Evolutionary conservation across 2,797 vertebrate species (phyloP).

Genomic region (Sorex maritimensis): DNA sequence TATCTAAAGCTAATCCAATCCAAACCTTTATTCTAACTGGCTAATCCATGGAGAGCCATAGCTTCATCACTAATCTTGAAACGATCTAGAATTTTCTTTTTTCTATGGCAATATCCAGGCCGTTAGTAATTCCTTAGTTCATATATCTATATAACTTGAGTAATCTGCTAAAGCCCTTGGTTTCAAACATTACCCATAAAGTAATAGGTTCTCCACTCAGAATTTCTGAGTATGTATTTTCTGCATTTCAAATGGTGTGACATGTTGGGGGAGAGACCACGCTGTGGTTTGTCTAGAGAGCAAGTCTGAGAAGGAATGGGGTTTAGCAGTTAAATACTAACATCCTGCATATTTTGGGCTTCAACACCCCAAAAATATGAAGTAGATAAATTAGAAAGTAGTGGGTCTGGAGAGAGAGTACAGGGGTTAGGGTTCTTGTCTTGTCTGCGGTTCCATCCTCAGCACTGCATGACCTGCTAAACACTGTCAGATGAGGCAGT

Average conservation of each 20-base stretch:
- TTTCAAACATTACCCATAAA: conserved; percentile 23
- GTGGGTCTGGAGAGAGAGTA: not conserved
- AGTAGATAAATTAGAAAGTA: not conserved
- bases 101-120: not conserved
- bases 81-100: conserved; percentile 34
- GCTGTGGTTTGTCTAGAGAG: not conserved
- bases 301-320: not conserved
- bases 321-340: not conserved
- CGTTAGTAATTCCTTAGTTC: not conserved
- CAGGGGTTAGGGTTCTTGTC: not conserved
- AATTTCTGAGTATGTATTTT: not conserved
- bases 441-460: not conserved
- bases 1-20: conserved; percentile 50
- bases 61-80: not conserved
- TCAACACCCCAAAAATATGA: not conserved
- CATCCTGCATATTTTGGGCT: not conserved
- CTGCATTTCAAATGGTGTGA: conserved; percentile 17
- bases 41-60: not conserved
- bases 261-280: not conserved
- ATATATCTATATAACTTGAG: not conserved
- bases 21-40: conserved; percentile 28
- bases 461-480: too few relatives aligned
- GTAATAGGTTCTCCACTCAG: conserved; percentile 12
- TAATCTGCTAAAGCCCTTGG: not conserved
- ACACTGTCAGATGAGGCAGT: too few relatives aligned